Evolutionary conservation across 2,888 invertebrate genomes (phyloP).

Genomic region (Bedellia somnulentella): DNA sequence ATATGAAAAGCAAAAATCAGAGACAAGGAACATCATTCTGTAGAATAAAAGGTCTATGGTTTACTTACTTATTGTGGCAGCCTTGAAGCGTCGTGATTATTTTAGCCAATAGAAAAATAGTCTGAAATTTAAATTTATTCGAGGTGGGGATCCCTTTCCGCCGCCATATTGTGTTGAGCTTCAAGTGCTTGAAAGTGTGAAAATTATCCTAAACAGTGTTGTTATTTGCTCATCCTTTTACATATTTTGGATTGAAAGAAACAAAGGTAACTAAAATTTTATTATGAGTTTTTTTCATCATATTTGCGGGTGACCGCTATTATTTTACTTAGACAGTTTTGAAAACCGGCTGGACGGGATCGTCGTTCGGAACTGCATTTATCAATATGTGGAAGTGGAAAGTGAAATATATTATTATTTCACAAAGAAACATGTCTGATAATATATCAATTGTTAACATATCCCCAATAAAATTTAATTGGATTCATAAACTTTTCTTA

Average conservation of each 20-base stretch:
- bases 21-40: no score
- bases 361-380: no score
- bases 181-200: constrained; percentile 51
- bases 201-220: constrained; percentile 28
- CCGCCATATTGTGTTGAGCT: constrained; percentile 59
- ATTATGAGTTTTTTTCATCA: no score
- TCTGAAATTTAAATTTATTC: constrained; percentile 48
- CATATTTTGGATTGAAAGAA: constrained; percentile 42
- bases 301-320: no score
- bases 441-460: no score
- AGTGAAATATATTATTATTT: no score
- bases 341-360: constrained; percentile 19
- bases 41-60: constrained; percentile 10
- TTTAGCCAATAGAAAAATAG: constrained; percentile 33
- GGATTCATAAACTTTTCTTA: no score
- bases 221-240: constrained; percentile 36
- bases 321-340: constrained; percentile 6
- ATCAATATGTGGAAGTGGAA: no score
- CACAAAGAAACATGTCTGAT: no score
- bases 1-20: no score
- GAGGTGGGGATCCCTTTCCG: constrained; percentile 53
- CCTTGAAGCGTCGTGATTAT: constrained; percentile 38
- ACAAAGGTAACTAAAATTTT: constrained; percentile 33
- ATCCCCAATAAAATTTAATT: no score
- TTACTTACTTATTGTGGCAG: constrained; percentile 19